Percentiles rank a stretch among this genome's conserved stretches.
phyloP scores from a whole-genome alignment of 2,888 invertebrate species.

The Nomada flava region DNA sequence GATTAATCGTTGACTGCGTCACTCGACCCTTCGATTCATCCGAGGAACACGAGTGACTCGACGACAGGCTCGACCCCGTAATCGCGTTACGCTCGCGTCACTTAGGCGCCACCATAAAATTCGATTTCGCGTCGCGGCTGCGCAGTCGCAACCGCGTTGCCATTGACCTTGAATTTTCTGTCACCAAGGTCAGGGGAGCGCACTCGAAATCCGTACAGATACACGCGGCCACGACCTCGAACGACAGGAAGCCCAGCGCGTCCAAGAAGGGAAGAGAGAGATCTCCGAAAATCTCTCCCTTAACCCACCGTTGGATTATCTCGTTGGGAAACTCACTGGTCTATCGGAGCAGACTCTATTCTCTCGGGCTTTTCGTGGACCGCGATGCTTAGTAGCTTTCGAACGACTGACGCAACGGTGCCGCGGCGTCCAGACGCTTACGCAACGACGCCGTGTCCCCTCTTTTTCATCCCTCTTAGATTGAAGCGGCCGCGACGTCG shows the following conservation, averaged over 20 bases:
- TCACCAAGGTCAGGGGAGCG: slow-evolving; percentile 35
- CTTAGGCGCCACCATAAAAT: slow-evolving; percentile 34
- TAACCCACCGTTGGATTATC: background rate
- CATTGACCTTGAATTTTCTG: slow-evolving; percentile 61
- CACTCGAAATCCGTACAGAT: background rate
- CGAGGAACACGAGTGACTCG: background rate
- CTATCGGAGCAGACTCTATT: background rate
- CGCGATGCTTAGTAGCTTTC: slow-evolving; percentile 75
- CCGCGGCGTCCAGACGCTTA: slow-evolving; percentile 79
- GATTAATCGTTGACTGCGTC: slow-evolving; percentile 1
- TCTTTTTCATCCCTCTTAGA: slow-evolving; percentile 54
- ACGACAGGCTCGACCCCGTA: background rate
- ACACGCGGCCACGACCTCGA: background rate
- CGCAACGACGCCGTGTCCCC: slow-evolving; percentile 74
- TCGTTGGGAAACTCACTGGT: slow-evolving; percentile 29
- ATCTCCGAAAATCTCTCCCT: too few species aligned
- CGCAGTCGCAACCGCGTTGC: slow-evolving; percentile 31
- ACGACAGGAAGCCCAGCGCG: slow-evolving; percentile 17
- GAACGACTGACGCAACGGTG: slow-evolving; percentile 79
- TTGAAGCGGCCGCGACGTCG: slow-evolving; percentile 53
- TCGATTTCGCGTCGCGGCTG: slow-evolving; percentile 32
- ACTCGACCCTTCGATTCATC: background rate
- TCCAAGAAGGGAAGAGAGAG: too few species aligned
- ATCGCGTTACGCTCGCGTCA: background rate
- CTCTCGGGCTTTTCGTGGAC: slow-evolving; percentile 61